Evolutionary conservation across 2,797 vertebrate genomes (phyloP).

Genomic region (Gephyroberyx darwinii): DNA sequence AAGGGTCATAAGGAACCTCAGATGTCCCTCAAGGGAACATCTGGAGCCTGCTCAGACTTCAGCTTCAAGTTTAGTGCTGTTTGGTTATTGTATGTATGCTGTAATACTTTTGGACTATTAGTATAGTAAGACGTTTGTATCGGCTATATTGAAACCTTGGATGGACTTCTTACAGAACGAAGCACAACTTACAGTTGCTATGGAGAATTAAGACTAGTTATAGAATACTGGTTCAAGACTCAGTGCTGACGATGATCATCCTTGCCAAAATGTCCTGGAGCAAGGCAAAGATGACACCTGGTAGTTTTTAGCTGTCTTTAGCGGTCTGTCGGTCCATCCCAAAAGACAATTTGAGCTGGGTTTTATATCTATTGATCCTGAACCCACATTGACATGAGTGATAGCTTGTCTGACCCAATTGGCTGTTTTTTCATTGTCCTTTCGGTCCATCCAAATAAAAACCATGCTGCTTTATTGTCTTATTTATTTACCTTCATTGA

Average conservation of each 20-base stretch:
- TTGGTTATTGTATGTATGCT: constrained; percentile 23
- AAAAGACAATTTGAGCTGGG: too few species aligned
- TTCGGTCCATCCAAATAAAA: too few species aligned
- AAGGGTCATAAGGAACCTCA: constrained; percentile 18
- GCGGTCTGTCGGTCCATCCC: too few species aligned
- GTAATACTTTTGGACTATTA: background rate
- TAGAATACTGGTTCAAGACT: background rate
- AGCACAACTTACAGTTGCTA: too few species aligned
- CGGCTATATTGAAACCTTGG: background rate
- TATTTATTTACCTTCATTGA: too few species aligned
- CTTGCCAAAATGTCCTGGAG: background rate
- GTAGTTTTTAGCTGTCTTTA: constrained; percentile 2
- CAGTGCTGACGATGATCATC: background rate
- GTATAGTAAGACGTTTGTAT: background rate
- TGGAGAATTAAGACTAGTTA: background rate
- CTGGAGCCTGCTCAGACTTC: constrained; percentile 37
- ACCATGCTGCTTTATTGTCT: too few species aligned
- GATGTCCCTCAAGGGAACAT: constrained; percentile 42
- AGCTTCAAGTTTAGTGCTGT: background rate
- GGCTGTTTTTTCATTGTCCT: too few species aligned
- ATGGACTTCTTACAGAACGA: background rate
- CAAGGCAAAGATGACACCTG: background rate
- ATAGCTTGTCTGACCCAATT: too few species aligned
- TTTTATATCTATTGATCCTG: too few species aligned
- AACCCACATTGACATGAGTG: too few species aligned